phyloP scores from a whole-genome alignment of 2,797 vertebrate species.

The Acanthornis magna region DNA sequence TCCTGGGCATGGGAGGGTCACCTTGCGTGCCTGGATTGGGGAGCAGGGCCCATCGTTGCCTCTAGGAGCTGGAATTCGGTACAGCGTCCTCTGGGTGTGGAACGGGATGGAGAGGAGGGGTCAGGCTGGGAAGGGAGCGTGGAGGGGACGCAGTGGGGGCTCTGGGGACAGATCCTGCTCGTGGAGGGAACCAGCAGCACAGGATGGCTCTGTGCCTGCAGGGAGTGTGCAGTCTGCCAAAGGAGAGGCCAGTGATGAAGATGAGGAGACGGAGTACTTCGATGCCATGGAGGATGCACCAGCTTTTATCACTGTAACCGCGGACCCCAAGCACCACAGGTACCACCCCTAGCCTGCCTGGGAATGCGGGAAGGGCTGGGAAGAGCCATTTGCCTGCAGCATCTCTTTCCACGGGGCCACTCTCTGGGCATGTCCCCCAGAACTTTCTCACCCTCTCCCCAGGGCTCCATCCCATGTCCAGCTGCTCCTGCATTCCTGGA shows the following conservation, averaged over 20 bases:
- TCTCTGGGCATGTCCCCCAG: fast-evolving
- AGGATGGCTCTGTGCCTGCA: neutral
- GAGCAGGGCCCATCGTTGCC: neutral
- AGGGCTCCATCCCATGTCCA: fast-evolving
- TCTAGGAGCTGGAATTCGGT: neutral
- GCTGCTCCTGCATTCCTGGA: neutral
- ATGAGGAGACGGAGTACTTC: slow-evolving; percentile 98
- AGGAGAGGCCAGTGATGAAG: slow-evolving; percentile 97
- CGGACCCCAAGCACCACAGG: slow-evolving; percentile 91
- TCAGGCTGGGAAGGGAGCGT: fast-evolving
- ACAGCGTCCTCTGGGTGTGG: fast-evolving
- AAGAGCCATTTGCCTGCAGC: neutral
- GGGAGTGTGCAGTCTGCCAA: slow-evolving; percentile 81
- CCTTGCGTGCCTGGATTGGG: fast-evolving
- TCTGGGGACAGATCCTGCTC: fast-evolving
- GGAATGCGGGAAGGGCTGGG: fast-evolving
- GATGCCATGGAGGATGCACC: slow-evolving; percentile 98
- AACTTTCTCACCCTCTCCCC: neutral
- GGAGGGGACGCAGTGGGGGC: fast-evolving
- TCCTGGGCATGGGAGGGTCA: fast-evolving
- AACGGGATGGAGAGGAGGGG: neutral
- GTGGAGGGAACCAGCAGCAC: neutral
- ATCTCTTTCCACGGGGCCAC: fast-evolving
- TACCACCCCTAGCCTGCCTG: neutral
- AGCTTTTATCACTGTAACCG: slow-evolving; percentile 95